Percentiles rank a stretch among this genome's conserved stretches.
Evolutionary conservation across 2,113 vertebrate species (phyloP).

Genomic region (Picathartes gymnocephalus): DNA sequence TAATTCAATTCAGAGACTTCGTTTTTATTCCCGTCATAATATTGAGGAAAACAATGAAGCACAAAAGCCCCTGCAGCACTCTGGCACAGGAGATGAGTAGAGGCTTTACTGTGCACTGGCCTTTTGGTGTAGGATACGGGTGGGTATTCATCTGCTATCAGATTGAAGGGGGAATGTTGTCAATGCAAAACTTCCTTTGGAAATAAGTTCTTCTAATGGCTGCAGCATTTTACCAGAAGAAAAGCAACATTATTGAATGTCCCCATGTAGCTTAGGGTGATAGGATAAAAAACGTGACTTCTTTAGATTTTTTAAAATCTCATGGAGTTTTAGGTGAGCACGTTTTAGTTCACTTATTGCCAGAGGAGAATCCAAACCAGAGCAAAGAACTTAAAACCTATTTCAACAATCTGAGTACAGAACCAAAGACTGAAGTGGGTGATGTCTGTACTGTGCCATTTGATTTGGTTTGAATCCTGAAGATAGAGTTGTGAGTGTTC

Average conservation of each 20-base stretch:
- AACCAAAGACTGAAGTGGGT: background rate
- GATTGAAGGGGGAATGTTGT: background rate
- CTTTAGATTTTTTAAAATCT: background rate
- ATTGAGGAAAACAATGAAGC: background rate
- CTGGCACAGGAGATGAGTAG: rapidly evolving
- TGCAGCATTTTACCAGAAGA: background rate
- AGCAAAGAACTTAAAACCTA: background rate
- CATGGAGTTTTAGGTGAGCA: background rate
- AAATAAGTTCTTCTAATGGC: background rate
- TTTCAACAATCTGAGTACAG: background rate
- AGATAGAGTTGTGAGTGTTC: background rate
- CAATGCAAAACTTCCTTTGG: background rate
- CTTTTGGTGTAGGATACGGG: background rate
- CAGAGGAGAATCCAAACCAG: background rate
- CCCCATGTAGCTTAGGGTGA: background rate
- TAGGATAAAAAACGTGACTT: background rate
- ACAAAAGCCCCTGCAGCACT: background rate
- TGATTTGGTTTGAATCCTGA: background rate
- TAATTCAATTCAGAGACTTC: background rate
- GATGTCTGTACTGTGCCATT: background rate
- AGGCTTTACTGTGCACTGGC: background rate
- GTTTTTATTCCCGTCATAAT: background rate
- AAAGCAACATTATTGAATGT: background rate
- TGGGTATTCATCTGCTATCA: background rate
- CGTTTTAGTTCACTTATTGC: background rate